Evolutionary conservation across 2,797 vertebrate species (phyloP), one percentile per base, ranked within the genome.

Genomic region (Sphenodon punctatus): DNA sequence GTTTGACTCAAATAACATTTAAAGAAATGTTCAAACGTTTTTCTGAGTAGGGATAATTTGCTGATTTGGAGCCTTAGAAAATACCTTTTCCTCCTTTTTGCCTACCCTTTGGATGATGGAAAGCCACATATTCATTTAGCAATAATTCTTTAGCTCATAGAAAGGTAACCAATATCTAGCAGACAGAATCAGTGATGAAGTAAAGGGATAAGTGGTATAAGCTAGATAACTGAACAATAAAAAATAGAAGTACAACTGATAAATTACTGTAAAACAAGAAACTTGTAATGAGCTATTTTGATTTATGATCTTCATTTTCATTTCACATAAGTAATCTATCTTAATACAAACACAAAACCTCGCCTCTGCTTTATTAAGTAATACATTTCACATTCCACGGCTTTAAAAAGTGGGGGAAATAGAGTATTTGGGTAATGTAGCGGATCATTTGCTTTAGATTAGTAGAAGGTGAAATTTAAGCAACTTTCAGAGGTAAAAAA

Each of bases 301-400:
- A 94, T 95, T 94, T 93, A 95, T 93, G 78, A 23, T 86, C 63
- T 92, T 86, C 67, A 91, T 92, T 94, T 92, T 86, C 67, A 90
- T 87, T 94, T 91, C 75, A 89, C 68, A 30, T 90, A 82, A 94
- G 87, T 88, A 91, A 92, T 93, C 87, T 86, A 67, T 93, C 91
- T 90, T 92, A 92, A 94, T 92, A 89, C 22, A 88, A 79, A 78
- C n/a, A 89, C 32, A 92, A 86, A 93, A 17, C 22, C 78, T 91
- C 32, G 9, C 58, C 43, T 91, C 72, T 87, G 48, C 41, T 89
- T 87, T 93, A 86, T 88, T 89, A 93, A 92, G 45, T 67, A 91
- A 55, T 72, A 89, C 4, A 32, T 88, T 92, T 90, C 75, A 91
- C 25, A 75, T 87, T 86, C 38, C 10, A 38, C 75, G 59, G 16